These are phyloP conservation scores for Halocynthia aurantium DNA, from an alignment of 23 tunicate species.

Conservation along the genomic window DNA sequence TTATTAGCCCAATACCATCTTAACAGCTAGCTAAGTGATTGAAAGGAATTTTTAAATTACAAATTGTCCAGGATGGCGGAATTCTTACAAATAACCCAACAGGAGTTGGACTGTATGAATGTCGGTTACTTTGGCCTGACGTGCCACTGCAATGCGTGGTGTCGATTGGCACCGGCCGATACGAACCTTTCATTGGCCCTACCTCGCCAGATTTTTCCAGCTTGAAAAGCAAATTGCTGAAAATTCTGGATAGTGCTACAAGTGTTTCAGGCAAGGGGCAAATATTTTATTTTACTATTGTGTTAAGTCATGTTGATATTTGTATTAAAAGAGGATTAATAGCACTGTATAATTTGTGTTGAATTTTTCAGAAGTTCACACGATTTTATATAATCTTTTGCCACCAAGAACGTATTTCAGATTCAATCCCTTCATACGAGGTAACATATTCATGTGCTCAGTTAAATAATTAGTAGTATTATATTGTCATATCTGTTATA, in stretches of 20 bases:
- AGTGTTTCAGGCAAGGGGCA: conserved; percentile 49
- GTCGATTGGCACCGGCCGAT: conserved; percentile 84
- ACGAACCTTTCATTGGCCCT: conserved; percentile 86
- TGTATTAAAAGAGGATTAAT: neutral
- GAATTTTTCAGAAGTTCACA: conserved; percentile 64
- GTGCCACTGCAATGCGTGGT: conserved; percentile 82
- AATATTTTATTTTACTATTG: no score
- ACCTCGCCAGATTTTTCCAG: conserved; percentile 54
- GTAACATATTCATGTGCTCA: conserved; percentile 27
- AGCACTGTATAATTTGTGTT: conserved; percentile 2
- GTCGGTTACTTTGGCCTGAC: conserved; percentile 75
- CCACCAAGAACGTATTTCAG: conserved; percentile 78
- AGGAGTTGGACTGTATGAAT: conserved; percentile 75
- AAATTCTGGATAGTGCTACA: conserved; percentile 87
- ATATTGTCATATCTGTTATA: no score
- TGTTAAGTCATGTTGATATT: neutral
- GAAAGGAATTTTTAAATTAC: neutral
- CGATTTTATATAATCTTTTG: conserved; percentile 74
- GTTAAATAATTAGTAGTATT: no score
- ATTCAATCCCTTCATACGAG: conserved; percentile 77
- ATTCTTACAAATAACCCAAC: conserved; percentile 77
- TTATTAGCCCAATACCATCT: neutral
- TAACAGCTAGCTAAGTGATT: no score
- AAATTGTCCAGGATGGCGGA: conserved; percentile 67
- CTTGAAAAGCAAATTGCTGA: conserved; percentile 62